Evolutionary conservation across 2,888 invertebrate species (phyloP), one percentile per base, ranked within the genome.

Genomic region (Dermolepida albohirtum): DNA sequence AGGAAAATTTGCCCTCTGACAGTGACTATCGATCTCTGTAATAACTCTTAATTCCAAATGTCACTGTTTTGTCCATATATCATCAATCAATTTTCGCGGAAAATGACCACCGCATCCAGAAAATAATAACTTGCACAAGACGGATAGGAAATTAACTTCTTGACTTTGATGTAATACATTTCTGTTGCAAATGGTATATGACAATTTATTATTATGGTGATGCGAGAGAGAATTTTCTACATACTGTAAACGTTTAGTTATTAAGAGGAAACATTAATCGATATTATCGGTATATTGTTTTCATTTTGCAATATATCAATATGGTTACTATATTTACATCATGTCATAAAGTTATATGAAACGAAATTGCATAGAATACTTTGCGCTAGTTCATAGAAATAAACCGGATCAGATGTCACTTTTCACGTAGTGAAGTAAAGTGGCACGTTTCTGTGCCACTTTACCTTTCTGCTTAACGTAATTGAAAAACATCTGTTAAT

Each of bases 81-180:
- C 77, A 79, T 79, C 79, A 78, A 78, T 79, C 79, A 79, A 77
- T 74, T 67, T 73, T 72, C 72, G 69, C 75, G 74, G 74, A 75
- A 77, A 78, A 77, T 76, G 78, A 76, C 78, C 78, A 70, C 75
- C 75, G 72, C 78, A 77, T 75, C 75, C 74, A 78, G 78, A 78
- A 78, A 80, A 79, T 79, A 80, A 80, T 79, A 79, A 79, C 75
- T 78, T 77, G 76, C 74, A 74, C 76, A 79, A 79, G 80, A 80
- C 79, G 79, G 78, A 78, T 78, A 78, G 80, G 79, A 81, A 80
- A 80, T 81, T 80, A 80, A 79, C 77, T 80, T 80, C 78, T 79
- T 78, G 81, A 81, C 81, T 80, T 80, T 81, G 81, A 81, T 80
- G 79, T 80, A 81, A 79, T 78, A 78, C 79, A 69, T 34, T 59